Conservation (phyloP, 2,797 vertebrate species). For the Cetoscarus ocellatus region DNA sequence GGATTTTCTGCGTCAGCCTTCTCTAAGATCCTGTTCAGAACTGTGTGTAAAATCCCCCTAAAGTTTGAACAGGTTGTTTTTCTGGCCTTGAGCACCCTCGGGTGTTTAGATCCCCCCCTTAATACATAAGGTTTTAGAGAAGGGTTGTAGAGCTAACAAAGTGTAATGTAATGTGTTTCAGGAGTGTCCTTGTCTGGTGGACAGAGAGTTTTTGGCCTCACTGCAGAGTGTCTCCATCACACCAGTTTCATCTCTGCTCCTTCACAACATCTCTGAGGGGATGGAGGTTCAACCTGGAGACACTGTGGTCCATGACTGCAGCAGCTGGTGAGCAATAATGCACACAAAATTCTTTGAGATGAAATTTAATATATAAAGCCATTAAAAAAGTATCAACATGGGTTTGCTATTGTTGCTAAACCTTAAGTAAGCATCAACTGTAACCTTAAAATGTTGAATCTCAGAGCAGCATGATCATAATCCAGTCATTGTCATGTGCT, state of each 20-base stretch:
- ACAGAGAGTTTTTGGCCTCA: slow-evolving; percentile 72
- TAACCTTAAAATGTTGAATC: no score
- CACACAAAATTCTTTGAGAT: neutral
- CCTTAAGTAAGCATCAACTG: neutral
- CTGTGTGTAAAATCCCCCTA: no score
- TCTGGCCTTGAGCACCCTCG: no score
- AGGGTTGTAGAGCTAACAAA: neutral
- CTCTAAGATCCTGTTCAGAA: no score
- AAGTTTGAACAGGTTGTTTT: no score
- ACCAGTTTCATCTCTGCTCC: slow-evolving; percentile 34
- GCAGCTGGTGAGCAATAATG: slow-evolving; percentile 82
- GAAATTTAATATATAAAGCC: neutral
- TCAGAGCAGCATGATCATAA: no score
- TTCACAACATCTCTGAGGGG: slow-evolving; percentile 76
- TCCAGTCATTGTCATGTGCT: no score
- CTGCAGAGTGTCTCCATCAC: slow-evolving; percentile 71
- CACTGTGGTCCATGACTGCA: slow-evolving; percentile 83
- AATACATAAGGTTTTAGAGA: no score
- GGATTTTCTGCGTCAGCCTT: no score
- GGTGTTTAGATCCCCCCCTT: no score
- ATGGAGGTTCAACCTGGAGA: slow-evolving; percentile 84
- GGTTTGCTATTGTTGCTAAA: neutral
- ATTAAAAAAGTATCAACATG: neutral
- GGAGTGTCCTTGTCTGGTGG: slow-evolving; percentile 91
- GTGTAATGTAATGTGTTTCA: slow-evolving; percentile 51